A percentile compares a stretch with the other conserved stretches of the same genome.
Evolutionary conservation across 2,797 vertebrate genomes (phyloP).

Genomic region (Erethizon dorsatum): DNA sequence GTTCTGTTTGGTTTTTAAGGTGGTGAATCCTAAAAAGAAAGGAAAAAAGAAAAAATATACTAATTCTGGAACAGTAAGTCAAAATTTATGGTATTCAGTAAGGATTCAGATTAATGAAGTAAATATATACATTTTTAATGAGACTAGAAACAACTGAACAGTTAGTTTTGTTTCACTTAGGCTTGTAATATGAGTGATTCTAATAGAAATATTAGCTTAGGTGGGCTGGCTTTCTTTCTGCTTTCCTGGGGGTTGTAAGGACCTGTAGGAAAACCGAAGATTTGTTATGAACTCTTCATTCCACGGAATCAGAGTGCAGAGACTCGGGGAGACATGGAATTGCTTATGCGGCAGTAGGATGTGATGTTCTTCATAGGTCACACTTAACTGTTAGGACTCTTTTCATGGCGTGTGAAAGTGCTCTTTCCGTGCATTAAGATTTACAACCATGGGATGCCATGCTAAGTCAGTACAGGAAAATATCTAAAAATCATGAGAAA

Average conservation of each 20-base stretch:
- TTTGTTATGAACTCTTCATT: background rate
- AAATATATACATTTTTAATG: background rate
- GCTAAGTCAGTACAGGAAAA: background rate
- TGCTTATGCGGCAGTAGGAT: background rate
- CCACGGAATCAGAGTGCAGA: background rate
- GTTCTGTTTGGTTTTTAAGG: conserved; percentile 90
- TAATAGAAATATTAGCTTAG: background rate
- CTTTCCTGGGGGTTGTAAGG: background rate
- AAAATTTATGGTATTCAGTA: conserved; percentile 64
- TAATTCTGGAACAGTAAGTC: conserved; percentile 98
- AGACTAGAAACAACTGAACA: background rate
- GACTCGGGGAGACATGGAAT: background rate
- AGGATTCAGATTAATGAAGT: background rate
- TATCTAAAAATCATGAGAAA: background rate
- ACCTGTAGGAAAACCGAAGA: background rate
- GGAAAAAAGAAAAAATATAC: conserved; percentile 98
- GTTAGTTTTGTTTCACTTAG: background rate
- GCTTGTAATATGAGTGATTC: background rate
- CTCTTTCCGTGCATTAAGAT: background rate
- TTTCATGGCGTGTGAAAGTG: background rate
- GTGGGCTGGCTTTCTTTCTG: background rate
- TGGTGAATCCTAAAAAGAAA: conserved; percentile 99
- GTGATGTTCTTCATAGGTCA: background rate
- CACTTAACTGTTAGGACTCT: background rate
- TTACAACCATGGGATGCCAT: background rate